Evolutionary conservation across 2,113 vertebrate genomes (phyloP), one percentile per base, ranked within the genome.

Genomic region (Nesoenas mayeri): DNA sequence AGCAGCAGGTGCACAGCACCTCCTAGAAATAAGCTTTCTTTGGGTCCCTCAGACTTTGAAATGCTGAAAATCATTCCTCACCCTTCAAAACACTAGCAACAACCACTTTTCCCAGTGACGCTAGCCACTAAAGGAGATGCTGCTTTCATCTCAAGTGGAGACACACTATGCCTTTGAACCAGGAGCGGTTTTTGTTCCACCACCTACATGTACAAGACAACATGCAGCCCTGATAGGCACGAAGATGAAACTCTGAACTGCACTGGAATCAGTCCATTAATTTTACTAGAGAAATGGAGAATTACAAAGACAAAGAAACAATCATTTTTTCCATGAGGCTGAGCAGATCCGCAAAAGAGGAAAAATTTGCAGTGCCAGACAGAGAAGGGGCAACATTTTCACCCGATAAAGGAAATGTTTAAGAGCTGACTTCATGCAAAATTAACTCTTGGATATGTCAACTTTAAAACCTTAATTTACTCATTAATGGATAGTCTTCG

Each of bases 381-480:
- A 93, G 93, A 95, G 93, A 96, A 96, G 96, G 93, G 93, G 94
- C 95, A 97, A 91, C 31, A 8, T 89, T 96, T 96, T 95, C 85
- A 82, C 83, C 88, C 97, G 94, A 96, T 91, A 95, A 97, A 97
- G 92, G 95, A 97, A 91, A 97, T 97, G 91, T 97, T 96, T 95
- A 79, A 96, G 79, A 93, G 88, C 74, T 97, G 96, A 97, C 94
- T 93, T 97, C 84, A 97, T 94, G 56, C 78, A 97, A 96, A 97
- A 96, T 96, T 95, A 96, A 94, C 89, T 95, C 93, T 93, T 56
- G 73, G 89, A 69, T 93, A 92, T 58, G 91, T 85, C 88, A 81
- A 22, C 64, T 93, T 96, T 95, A 94, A 73, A 95, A 72, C 72
- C 73, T 92, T 90, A 96, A 93, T 96, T 95, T 96, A 85, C 93